Evolutionary conservation across 1,140 invertebrate species (phyloP), one percentile per base, ranked within the genome.

Genomic region (Lordiphosa collinella): DNA sequence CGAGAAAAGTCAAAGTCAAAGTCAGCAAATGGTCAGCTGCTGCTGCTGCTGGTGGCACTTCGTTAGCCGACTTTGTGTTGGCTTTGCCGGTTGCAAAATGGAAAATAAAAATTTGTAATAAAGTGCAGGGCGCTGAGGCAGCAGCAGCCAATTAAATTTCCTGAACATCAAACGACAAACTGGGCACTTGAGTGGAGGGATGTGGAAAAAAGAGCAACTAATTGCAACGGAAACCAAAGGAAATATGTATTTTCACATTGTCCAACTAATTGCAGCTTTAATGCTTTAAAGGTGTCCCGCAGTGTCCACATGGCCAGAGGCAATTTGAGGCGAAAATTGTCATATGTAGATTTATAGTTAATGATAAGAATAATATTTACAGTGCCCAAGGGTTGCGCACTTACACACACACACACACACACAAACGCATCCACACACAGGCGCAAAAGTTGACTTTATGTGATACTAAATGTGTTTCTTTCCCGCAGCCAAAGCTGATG

Each of bases 281-380:
- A 80, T 35, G 57, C 43, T 56, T 50, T 50, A 71, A 59, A 49
- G 29, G 32, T 37, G 12, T 10, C 32, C 9, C n/a, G 34, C 10
- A 34, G 52, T 46, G 48, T 18, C 22, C 49, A 37, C 29, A 31
- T 8, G 11, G 9, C 6, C 14, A 44, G n/a, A 31, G 51, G 79
- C 51, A 62, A 63, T 53, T 49, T 57, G 49, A 54, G 62, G 78
- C 79, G 68, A 73, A 85, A 84, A 84, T 84, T 84, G 78, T 84
- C 78, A 84, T 78, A 84, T 84, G 78, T 84, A 84, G 78, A 84
- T 84, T 84, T 84, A 84, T 84, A 49, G 73, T 50, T 50, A 69
- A 78, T 65, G 78, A 84, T 84, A 84, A 73, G 78, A 65, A 69
- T 73, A 84, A 84, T 84, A 84, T 84, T 84, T 78, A 84, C 78